A percentile compares a stretch with the other conserved stretches of the same genome.
Conservation (phyloP, 1,140 invertebrate genomes). For the Lasioglossum baleicum region DNA sequence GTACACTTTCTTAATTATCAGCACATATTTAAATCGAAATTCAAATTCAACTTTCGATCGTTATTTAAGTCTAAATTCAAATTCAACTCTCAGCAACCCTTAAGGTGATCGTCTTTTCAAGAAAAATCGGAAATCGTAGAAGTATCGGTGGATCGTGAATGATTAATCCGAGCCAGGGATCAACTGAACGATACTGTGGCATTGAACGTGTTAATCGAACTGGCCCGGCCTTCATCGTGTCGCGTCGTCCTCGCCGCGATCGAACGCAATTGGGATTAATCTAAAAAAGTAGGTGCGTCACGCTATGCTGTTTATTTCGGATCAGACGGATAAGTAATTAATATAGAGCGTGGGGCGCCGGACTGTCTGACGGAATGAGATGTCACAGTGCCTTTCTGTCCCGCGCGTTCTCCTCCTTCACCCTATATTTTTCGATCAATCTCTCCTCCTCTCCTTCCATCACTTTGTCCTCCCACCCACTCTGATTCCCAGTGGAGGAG, state of each 20-base stretch:
- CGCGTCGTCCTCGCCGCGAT: not conserved
- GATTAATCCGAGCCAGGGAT: too few relatives aligned
- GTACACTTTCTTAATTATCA: too few relatives aligned
- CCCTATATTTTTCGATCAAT: conserved; percentile 42
- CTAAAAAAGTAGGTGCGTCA: conserved; percentile 3
- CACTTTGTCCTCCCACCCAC: too few relatives aligned
- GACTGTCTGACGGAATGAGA: conserved; percentile 66
- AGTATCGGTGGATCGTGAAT: too few relatives aligned
- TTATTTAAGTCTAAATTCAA: too few relatives aligned
- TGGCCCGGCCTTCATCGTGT: not conserved
- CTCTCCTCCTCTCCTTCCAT: not conserved
- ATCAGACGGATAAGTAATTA: conserved; percentile 51
- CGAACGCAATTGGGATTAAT: conserved; percentile 27
- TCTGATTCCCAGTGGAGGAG: conserved; percentile 34
- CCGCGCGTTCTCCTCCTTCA: conserved; percentile 34
- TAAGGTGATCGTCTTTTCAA: too few relatives aligned
- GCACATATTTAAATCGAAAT: too few relatives aligned
- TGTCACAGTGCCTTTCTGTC: conserved; percentile 42
- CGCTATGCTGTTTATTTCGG: conserved; percentile 14
- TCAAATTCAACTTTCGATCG: too few relatives aligned
- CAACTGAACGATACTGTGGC: too few relatives aligned
- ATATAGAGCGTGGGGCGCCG: conserved; percentile 68
- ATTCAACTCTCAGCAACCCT: too few relatives aligned
- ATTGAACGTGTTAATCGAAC: not conserved
- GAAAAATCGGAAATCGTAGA: too few relatives aligned